Base-by-base conservation (phyloP, 2,113 vertebrate species). In the Plotosus lineatus region DNA sequence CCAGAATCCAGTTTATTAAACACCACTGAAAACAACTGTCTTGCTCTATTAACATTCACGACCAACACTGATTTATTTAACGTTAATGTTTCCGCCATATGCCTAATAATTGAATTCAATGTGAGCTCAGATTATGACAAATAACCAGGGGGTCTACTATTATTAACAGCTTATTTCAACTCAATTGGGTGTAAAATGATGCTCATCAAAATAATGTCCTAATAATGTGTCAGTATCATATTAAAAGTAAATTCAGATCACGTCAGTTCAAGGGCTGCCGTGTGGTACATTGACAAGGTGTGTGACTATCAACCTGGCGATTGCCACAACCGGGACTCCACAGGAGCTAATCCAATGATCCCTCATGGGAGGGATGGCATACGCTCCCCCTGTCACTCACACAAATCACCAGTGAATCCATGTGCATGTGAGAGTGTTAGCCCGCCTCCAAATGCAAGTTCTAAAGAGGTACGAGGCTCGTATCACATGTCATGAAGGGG, bases 1-100 rank as follows among this genome's bases (percentile, higher is more conserved):
- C 48, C 40, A 61, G 63, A 55, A 79, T 78, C 61, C 28, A 28
- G 53, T 11, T 44, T 73, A 46, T 46, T 79, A 36, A 55, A 74
- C 58, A 76, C 19, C 65, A 31, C 31, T 53, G 31, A n/a, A 71
- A 58, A 23, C 31, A 75, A 55, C 55, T 51, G 15, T 28, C 55
- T 31, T 76, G 38, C 15, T 28, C 15, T 76, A 28, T 40, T 44
- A 69, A 44, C 40, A 42, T 69, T 26, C 12, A 44, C 0, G 15
- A 15, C 23, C 23, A 44, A 15, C 1, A 14, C 23, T 26, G 2
- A 26, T 44, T 44, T 69, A 26, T 44, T 40, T 23, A 68, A 15
- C 33, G 40, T 21, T 53, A 68, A 19, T 4, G 17, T 6, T 38
- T 51, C 33, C 23, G n/a, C 33, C 19, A 19, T 15, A 26, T 42